These are phyloP conservation scores for Diabrotica virgifera DNA, from an alignment of 1,140 invertebrate genomes.

Conservation along the genomic window DNA sequence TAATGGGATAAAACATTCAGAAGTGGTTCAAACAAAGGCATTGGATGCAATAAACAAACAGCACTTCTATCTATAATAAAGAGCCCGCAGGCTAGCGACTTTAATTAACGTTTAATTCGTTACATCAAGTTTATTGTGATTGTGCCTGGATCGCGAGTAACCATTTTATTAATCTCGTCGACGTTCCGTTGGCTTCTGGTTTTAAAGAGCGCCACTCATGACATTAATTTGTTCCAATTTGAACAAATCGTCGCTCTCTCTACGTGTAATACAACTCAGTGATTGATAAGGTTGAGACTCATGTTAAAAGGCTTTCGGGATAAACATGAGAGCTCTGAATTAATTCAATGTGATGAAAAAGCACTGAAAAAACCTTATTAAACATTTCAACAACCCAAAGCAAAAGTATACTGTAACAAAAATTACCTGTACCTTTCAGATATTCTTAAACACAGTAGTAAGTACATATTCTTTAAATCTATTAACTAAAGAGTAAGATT, in stretches of 20 bases:
- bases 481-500: too few species aligned
- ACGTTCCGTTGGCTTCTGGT: not conserved
- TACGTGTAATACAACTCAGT: not conserved
- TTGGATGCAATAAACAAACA: not conserved
- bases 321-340: not conserved
- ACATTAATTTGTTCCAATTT: slow-evolving; percentile 1
- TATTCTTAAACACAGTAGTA: too few species aligned
- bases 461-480: too few species aligned
- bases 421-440: too few species aligned
- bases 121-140: slow-evolving; percentile 1
- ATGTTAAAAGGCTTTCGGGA: not conserved
- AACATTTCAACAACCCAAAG: too few species aligned
- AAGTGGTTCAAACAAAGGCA: not conserved
- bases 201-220: slow-evolving; percentile 1
- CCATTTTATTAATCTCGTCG: slow-evolving; percentile 1
- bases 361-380: too few species aligned
- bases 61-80: not conserved
- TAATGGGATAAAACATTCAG: not conserved
- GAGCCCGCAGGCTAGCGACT: not conserved
- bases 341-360: too few species aligned
- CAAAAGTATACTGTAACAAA: too few species aligned
- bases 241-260: slow-evolving; percentile 1
- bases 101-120: slow-evolving; percentile 3
- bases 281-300: not conserved
- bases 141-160: not conserved